Evolutionary conservation across 2,797 vertebrate species (phyloP).

Genomic region (Paguma larvata): DNA sequence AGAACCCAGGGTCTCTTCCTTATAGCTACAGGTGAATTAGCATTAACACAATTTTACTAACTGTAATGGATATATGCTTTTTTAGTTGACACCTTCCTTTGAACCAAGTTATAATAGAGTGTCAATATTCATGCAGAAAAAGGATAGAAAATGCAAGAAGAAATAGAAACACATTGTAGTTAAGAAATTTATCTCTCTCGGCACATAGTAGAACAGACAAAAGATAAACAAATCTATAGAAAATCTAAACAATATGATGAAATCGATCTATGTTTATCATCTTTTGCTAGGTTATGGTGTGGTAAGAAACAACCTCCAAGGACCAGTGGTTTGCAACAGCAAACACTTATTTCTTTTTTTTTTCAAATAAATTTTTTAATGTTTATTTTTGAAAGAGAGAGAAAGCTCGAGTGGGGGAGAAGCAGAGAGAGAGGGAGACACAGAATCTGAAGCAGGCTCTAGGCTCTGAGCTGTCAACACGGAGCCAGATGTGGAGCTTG

Average conservation of each 20-base stretch:
- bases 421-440: too few species aligned
- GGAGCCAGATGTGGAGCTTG: too few species aligned
- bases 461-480: too few species aligned
- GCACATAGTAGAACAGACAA: not conserved
- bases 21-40: not conserved
- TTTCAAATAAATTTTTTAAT: too few species aligned
- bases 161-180: not conserved
- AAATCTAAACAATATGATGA: not conserved
- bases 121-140: not conserved
- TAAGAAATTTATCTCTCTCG: not conserved
- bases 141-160: not conserved
- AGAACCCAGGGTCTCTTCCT: not conserved
- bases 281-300: not conserved
- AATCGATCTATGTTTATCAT: not conserved
- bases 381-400: too few species aligned
- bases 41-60: not conserved
- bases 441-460: too few species aligned
- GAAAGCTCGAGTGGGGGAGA: too few species aligned
- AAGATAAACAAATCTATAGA: not conserved
- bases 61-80: not conserved
- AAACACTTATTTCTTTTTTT: not conserved
- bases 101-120: not conserved
- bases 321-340: not conserved
- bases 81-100: not conserved
- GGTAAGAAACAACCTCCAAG: not conserved